A percentile compares a stretch with the other conserved stretches of the same genome.
Evolutionary conservation across 2,797 vertebrate species (phyloP).

Genomic region (Macropodus opercularis): DNA sequence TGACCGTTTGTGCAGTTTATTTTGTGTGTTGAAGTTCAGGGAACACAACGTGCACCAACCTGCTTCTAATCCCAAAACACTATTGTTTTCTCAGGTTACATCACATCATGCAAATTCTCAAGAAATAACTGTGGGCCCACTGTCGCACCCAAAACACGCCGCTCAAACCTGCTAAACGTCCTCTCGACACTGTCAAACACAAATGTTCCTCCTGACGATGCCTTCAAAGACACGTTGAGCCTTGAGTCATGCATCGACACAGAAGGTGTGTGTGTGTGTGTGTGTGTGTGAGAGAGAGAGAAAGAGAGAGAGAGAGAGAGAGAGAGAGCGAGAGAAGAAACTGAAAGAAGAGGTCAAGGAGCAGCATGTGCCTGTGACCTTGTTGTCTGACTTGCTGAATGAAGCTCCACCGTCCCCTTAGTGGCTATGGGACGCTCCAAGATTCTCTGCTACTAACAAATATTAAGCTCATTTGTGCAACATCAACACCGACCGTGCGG

Average conservation of each 20-base stretch:
- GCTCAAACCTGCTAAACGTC: background rate
- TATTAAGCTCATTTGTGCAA: too few relatives aligned
- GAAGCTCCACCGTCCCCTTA: too few relatives aligned
- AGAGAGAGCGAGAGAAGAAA: too few relatives aligned
- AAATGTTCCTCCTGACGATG: conserved; percentile 2
- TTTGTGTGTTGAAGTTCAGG: conserved; percentile 2
- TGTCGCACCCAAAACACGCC: conserved; percentile 6
- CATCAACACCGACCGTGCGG: too few relatives aligned
- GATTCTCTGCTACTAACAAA: too few relatives aligned
- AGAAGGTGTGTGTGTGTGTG: conserved; percentile 17
- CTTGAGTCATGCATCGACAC: conserved; percentile 64
- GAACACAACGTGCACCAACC: conserved; percentile 1
- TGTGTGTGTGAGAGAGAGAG: too few relatives aligned
- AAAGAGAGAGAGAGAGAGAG: conserved; percentile 30
- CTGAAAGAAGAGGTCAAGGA: conserved; percentile 14
- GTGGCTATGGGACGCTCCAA: too few relatives aligned
- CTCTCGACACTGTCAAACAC: too few relatives aligned
- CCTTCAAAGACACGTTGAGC: conserved; percentile 47
- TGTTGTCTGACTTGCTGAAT: conserved; percentile 12
- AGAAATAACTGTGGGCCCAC: background rate
- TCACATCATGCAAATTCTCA: conserved; percentile 18
- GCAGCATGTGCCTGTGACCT: conserved; percentile 24
- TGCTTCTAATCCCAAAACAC: background rate
- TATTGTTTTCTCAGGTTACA: conserved; percentile 27
- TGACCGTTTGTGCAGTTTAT: conserved; percentile 37